Evolutionary conservation across 1,140 invertebrate species (phyloP).

Genomic region (Melitaea cinxia): DNA sequence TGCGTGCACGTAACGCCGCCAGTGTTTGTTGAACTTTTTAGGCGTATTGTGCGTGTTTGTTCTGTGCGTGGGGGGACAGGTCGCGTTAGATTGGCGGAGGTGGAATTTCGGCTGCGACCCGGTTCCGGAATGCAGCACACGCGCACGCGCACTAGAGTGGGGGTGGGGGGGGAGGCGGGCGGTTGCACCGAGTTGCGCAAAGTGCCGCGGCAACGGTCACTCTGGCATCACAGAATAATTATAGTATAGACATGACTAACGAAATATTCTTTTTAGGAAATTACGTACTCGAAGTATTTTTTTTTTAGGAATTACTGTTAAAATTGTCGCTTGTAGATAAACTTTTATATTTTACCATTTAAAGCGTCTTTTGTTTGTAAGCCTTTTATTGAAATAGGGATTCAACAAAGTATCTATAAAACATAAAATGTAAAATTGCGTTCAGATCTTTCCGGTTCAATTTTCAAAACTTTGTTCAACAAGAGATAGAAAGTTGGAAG

Average conservation of each 20-base stretch:
- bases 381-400: too few relatives aligned
- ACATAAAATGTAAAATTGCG: too few relatives aligned
- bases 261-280: neutral
- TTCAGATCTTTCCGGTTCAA: too few relatives aligned
- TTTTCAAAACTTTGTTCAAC: too few relatives aligned
- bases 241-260: slow-evolving; percentile 17
- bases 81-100: slow-evolving; percentile 49
- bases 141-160: slow-evolving; percentile 64
- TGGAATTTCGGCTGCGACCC: slow-evolving; percentile 75
- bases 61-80: slow-evolving; percentile 45
- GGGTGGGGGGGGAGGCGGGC: slow-evolving; percentile 38
- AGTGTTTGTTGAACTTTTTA: slow-evolving; percentile 44
- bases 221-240: slow-evolving; percentile 37
- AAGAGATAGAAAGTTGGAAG: too few relatives aligned
- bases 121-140: slow-evolving; percentile 76
- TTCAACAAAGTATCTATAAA: too few relatives aligned
- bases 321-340: too few relatives aligned
- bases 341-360: too few relatives aligned
- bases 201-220: slow-evolving; percentile 62
- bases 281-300: too few relatives aligned
- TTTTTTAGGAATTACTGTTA: too few relatives aligned
- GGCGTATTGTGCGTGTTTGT: slow-evolving; percentile 43
- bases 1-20: slow-evolving; percentile 72
- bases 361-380: too few relatives aligned
- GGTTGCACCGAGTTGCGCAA: slow-evolving; percentile 78